Base-by-base conservation (phyloP, 1,140 invertebrate genomes). In the Meloidogyne floridensis region DNA sequence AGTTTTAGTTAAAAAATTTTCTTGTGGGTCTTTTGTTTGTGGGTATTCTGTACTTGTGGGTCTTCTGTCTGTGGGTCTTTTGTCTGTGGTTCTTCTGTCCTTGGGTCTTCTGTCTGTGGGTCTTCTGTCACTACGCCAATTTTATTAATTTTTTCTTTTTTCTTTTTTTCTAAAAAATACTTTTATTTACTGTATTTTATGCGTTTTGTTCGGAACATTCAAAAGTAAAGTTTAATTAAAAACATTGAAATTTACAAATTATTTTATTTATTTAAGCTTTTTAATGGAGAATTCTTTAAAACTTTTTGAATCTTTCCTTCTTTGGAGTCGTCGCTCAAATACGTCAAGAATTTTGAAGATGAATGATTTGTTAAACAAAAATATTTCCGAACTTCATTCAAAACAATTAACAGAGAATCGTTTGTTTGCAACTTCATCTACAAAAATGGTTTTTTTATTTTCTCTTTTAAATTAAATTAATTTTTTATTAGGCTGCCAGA, bases 401-500 rank as follows among this genome's bases (percentile, higher is more conserved):
- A 18, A 65, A 54, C 53, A 54, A 65, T 8, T 65, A 65, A 7
- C n/a, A n/a, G n/a, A 65, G n/a, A 65, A 65, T 65, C 59, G 59
- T 65, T n/a, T 65, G 7, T 65, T 65, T 18, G 6, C 4, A n/a
- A 65, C 15, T n/a, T 13, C 59, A n/a, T 65, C 59, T 6, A 6
- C 59, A 59, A 15, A 3, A 65, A 65, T n/a, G 59, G 59, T 65
- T 65, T n/a, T 65, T 65, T 18, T n/a, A n/a, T n/a, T 47, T 47
- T 6, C 4, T 47, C 7, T 47, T 47, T 47, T 47, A 47, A 47
- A 47, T 47, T 6, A 47, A 82, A 73, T 70, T 84, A 51, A 83
- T 82, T 15, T 72, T 51, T 59, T 43, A 47, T 15, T 4, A 65
- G 11, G 51, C 47, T 59, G 75, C 51, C 7, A 86, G 77, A 72